These are phyloP conservation scores for Campoletis sonorensis DNA, from an alignment of 1,140 invertebrate genomes.

Conservation along the genomic window DNA sequence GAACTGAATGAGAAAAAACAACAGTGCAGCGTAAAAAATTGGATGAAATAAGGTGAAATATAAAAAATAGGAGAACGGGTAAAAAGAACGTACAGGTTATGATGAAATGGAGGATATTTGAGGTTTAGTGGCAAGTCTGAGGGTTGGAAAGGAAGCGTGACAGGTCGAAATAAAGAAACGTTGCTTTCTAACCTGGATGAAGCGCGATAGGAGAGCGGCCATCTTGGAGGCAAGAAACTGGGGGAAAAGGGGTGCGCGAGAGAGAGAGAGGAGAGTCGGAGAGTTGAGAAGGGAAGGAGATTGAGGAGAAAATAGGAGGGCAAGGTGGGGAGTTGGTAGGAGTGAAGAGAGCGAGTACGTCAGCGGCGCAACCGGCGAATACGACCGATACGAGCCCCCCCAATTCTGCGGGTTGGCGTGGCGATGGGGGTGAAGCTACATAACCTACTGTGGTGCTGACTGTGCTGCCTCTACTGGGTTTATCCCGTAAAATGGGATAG, in stretches of 20 bases:
- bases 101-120: too few species aligned
- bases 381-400: background rate
- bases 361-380: conserved; percentile 34
- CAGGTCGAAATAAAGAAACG: background rate
- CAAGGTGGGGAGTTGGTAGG: background rate
- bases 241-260: background rate
- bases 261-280: too few species aligned
- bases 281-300: too few species aligned
- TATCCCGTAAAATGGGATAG: conserved; percentile 9
- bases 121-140: too few species aligned
- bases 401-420: conserved; percentile 22
- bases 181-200: conserved; percentile 33
- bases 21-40: too few species aligned
- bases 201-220: conserved; percentile 11
- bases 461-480: conserved; percentile 17
- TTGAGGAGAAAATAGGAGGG: background rate
- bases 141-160: conserved; percentile 5
- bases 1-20: too few species aligned
- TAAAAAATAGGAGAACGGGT: too few species aligned
- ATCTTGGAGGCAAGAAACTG: conserved; percentile 29
- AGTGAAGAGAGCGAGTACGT: conserved; percentile 5
- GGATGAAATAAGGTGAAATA: too few species aligned
- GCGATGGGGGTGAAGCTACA: background rate
- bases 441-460: background rate
- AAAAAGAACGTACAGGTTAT: too few species aligned